Conservation (phyloP, 1,140 invertebrate species). For the Drosophila virilis region DNA sequence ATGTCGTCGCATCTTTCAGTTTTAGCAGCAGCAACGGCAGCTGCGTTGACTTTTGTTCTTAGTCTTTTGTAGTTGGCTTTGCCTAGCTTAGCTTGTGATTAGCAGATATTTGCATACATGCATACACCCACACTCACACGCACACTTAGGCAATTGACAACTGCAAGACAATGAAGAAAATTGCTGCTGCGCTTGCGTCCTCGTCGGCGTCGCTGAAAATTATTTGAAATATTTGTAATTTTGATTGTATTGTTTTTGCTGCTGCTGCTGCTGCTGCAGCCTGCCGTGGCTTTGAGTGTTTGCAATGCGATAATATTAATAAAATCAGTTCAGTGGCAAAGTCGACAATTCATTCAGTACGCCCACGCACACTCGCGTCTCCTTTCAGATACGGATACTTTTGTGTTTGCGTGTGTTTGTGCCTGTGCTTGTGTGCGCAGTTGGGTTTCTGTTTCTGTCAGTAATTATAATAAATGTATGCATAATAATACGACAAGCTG, state of each 20-base stretch:
- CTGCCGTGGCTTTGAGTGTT: slow-evolving; percentile 9
- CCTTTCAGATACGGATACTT: not conserved
- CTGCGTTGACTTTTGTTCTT: slow-evolving; percentile 25
- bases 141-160: slow-evolving; percentile 3
- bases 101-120: slow-evolving; percentile 6
- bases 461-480: slow-evolving; percentile 69
- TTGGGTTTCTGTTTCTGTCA: not conserved
- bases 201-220: slow-evolving; percentile 30
- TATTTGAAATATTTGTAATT: slow-evolving; percentile 63
- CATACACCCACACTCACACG: not conserved
- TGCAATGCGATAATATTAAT: slow-evolving; percentile 41
- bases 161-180: slow-evolving; percentile 18
- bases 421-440: not conserved
- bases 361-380: not conserved
- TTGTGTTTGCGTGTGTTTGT: not conserved
- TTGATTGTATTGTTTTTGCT: slow-evolving; percentile 30
- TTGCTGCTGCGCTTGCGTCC: slow-evolving; percentile 33
- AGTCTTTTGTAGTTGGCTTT: slow-evolving; percentile 27
- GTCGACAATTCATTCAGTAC: slow-evolving; percentile 48
- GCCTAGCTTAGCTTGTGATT: slow-evolving; percentile 26
- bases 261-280: slow-evolving; percentile 3
- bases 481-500: slow-evolving; percentile 45
- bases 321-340: slow-evolving; percentile 67
- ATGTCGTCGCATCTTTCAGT: slow-evolving; percentile 1
- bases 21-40: not conserved